Percentiles rank a stretch among this genome's conserved stretches.
phyloP scores from a whole-genome alignment of 2,113 vertebrate genomes.

The Tragelaphus buxtoni region DNA sequence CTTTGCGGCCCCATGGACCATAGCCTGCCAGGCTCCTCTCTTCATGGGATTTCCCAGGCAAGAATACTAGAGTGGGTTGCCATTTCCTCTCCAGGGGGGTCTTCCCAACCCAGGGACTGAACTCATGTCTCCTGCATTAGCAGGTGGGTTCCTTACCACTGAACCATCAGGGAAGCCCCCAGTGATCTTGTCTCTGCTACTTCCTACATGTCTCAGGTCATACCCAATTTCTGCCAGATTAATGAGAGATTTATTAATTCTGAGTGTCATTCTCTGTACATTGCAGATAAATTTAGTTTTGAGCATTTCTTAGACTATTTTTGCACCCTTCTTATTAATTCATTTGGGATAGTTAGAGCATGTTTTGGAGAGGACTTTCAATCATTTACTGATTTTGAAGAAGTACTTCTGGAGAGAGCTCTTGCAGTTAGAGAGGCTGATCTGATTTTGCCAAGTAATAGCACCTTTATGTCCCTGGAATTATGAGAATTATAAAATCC shows the following conservation, averaged over 20 bases:
- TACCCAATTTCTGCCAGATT: neutral
- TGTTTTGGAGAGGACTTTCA: neutral
- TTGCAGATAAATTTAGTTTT: neutral
- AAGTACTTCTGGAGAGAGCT: slow-evolving; percentile 13
- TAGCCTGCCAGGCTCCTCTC: neutral
- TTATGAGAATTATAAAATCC: neutral
- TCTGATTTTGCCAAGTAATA: neutral
- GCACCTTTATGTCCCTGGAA: neutral
- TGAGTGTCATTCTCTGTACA: neutral
- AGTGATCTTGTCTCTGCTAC: neutral
- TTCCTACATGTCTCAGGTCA: neutral
- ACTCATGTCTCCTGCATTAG: neutral
- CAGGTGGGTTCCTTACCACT: neutral
- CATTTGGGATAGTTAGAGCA: neutral
- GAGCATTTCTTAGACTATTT: neutral
- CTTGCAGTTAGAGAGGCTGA: neutral
- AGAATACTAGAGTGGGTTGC: neutral
- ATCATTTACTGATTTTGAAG: slow-evolving; percentile 55
- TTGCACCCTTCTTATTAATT: slow-evolving; percentile 19
- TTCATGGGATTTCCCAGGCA: neutral
- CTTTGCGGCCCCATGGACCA: neutral
- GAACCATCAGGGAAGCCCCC: neutral
- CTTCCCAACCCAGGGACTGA: neutral
- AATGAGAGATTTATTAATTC: neutral
- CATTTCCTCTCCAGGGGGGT: neutral